Base-by-base conservation (phyloP, 2,113 vertebrate genomes). In the Oxygymnocypris stewartii region DNA sequence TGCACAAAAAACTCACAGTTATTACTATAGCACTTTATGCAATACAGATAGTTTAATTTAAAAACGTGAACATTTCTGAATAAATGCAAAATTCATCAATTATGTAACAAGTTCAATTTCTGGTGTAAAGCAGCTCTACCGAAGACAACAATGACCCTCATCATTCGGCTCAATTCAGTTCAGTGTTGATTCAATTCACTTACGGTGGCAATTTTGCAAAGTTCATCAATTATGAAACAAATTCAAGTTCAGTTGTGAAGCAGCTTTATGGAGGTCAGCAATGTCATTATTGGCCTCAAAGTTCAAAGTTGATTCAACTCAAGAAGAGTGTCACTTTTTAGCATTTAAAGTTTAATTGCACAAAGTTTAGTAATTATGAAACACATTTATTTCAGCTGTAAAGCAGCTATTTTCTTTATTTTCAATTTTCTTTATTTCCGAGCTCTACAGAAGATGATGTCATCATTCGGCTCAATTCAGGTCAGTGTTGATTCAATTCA, bases 1-100 rank as follows among this genome's bases (percentile, higher is more conserved):
- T 88, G 90, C 87, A 75, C 28, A 31, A 31, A 31, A 31, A 31
- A 31, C 28, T 31, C 28, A 31, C 20, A 16, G 31, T 47, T 20
- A 42, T 3, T 16, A 20, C n/a, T 40, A 20, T 8, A 35, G 31
- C 28, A 31, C 65, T 67, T 18, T 35, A 31, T 7, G 35, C 28
- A 67, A 67, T 67, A 8, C 65, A 18, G 28, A 69, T 18, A 14
- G 14, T 69, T 69, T n/a, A n/a, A n/a, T n/a, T n/a, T n/a, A n/a
- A n/a, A n/a, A n/a, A n/a, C n/a, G n/a, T n/a, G n/a, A n/a, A n/a
- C n/a, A n/a, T n/a, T n/a, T n/a, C n/a, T n/a, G n/a, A n/a, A n/a
- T n/a, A n/a, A n/a, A n/a, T n/a, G n/a, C 16, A 9, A 37, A 71
- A 71, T 31, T 18, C 0, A 35, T 37, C 31, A 71, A 25, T 63